Evolutionary conservation across 2,888 invertebrate genomes (phyloP).

Genomic region (Elmis aenea): DNA sequence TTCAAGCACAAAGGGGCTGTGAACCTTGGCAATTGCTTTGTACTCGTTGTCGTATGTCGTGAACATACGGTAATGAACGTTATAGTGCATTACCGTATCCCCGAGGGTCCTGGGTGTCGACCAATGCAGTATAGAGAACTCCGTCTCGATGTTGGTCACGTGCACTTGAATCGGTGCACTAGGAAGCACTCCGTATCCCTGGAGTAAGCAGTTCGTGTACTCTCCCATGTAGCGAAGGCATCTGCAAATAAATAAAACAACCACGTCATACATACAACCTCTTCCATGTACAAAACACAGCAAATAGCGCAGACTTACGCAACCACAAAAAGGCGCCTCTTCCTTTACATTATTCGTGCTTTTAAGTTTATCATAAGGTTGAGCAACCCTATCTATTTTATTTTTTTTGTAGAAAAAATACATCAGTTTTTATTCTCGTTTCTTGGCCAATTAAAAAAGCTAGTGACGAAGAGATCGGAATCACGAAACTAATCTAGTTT

Average conservation of each 20-base stretch:
- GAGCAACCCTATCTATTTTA: too few species aligned
- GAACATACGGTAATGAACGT: constrained; percentile 44
- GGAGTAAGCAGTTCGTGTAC: constrained; percentile 75
- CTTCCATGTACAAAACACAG: too few species aligned
- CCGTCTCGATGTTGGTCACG: constrained; percentile 68
- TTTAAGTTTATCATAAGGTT: too few species aligned
- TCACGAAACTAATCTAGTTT: too few species aligned
- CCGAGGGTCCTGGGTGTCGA: constrained; percentile 63
- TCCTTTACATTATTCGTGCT: too few species aligned
- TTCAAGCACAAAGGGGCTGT: constrained; percentile 71
- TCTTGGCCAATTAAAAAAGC: too few species aligned
- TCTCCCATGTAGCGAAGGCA: constrained; percentile 78
- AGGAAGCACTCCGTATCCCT: constrained; percentile 79
- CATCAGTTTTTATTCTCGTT: too few species aligned
- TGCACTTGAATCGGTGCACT: constrained; percentile 66
- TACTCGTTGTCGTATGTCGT: constrained; percentile 45
- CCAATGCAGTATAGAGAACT: constrained; percentile 77
- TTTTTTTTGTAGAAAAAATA: too few species aligned
- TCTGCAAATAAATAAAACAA: constrained; percentile 43
- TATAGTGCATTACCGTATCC: constrained; percentile 59
- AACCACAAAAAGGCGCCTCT: too few species aligned
- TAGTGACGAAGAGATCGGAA: too few species aligned
- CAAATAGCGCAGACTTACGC: too few species aligned
- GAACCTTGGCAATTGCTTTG: constrained; percentile 45
- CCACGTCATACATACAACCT: too few species aligned